Conservation (phyloP, 2,888 invertebrate species). For the Geophilus truncorum region DNA sequence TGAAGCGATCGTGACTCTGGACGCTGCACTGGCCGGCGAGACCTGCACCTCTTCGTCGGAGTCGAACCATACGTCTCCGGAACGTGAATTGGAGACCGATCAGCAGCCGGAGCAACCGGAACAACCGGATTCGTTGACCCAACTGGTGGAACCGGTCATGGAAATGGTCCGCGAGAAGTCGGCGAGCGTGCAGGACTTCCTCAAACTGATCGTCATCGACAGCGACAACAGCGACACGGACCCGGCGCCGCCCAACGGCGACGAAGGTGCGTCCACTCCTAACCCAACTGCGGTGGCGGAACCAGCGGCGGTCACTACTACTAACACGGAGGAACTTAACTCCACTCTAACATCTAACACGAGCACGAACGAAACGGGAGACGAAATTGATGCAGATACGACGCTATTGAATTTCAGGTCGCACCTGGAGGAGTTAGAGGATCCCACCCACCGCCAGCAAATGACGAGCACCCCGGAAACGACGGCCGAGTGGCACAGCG, state of each 20-base stretch:
- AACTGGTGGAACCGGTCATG: conserved; percentile 53
- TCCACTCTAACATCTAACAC: not conserved
- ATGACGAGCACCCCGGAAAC: not conserved
- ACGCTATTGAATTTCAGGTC: not conserved
- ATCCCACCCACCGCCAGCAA: too few species aligned
- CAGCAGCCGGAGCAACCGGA: not conserved
- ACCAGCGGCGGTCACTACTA: not conserved
- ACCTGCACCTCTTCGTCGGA: not conserved
- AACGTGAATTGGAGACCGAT: not conserved
- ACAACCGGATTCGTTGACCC: not conserved
- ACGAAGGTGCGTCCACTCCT: not conserved
- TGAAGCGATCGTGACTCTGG: conserved; percentile 36
- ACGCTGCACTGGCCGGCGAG: conserved; percentile 34
- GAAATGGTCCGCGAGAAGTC: conserved; percentile 63
- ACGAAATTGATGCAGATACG: conserved; percentile 53
- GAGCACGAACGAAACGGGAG: conserved; percentile 58
- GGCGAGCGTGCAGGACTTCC: conserved; percentile 62
- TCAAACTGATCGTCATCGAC: conserved; percentile 63
- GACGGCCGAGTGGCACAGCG: not conserved
- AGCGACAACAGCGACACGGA: conserved; percentile 53
- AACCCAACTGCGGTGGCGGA: not conserved
- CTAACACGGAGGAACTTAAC: not conserved
- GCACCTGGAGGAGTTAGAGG: not conserved
- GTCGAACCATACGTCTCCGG: not conserved
- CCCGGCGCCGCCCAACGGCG: too few species aligned